Evolutionary conservation across 2,797 vertebrate genomes (phyloP).

Genomic region (Masticophis lateralis): DNA sequence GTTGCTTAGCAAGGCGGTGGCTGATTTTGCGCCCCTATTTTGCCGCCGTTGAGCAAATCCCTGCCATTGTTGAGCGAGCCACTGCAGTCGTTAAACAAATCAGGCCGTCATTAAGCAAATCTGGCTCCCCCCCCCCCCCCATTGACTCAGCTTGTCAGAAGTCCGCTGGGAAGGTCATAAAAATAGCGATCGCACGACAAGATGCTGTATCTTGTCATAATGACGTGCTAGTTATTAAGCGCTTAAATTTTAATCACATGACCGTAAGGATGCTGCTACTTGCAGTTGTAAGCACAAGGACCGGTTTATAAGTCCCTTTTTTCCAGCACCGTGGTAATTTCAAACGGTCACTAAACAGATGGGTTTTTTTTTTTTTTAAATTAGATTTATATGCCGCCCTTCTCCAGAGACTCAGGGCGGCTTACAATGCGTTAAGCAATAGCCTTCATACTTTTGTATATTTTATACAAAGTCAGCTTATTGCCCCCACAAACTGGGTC

Average conservation of each 20-base stretch:
- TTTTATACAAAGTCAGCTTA: no score
- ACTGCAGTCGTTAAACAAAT: background rate
- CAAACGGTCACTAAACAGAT: background rate
- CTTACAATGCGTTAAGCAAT: no score
- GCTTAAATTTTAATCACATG: background rate
- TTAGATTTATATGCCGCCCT: no score
- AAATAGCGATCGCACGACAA: background rate
- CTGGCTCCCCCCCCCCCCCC: background rate
- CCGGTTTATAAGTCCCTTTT: background rate
- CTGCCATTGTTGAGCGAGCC: background rate
- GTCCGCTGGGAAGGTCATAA: background rate
- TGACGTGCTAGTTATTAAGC: background rate
- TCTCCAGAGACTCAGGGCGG: no score
- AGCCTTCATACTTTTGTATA: no score
- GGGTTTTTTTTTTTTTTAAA: no score
- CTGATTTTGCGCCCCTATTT: background rate
- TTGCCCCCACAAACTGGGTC: no score
- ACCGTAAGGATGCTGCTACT: background rate
- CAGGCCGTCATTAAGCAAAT: background rate
- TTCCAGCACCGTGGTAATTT: background rate
- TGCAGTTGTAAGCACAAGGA: background rate
- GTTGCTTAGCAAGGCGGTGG: background rate
- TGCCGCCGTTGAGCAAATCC: background rate
- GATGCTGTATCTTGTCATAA: background rate
- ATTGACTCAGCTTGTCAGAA: background rate